Conservation (phyloP, 2,888 invertebrate species). For the Papilio gigon region DNA sequence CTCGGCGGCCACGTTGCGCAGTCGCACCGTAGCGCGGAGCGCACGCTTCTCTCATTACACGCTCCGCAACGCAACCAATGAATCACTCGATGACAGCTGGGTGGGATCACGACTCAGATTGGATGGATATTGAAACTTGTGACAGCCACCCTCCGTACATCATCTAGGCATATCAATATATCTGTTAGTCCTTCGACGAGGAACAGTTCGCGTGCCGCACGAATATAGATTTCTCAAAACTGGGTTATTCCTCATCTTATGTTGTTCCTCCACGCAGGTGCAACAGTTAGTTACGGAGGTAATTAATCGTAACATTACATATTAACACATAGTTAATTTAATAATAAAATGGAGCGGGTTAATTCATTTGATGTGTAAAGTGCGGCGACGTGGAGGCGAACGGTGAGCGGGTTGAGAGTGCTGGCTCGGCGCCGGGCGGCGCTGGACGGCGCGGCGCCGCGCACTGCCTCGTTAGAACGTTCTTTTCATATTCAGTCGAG, state of each 20-base stretch:
- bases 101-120: not conserved
- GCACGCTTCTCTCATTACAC: not conserved
- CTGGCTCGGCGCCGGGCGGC: not conserved
- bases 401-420: not conserved
- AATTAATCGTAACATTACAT: not conserved
- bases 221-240: too few species aligned
- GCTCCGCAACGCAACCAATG: not conserved
- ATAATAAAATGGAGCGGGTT: not conserved
- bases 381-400: slow-evolving; percentile 29
- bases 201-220: too few species aligned
- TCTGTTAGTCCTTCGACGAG: not conserved
- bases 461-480: not conserved
- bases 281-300: too few species aligned
- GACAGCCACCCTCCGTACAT: not conserved
- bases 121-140: not conserved
- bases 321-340: not conserved
- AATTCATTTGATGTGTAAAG: slow-evolving; percentile 7
- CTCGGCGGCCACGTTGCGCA: not conserved
- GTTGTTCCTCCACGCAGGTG: too few species aligned
- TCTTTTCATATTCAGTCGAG: not conserved
- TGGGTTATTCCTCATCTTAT: too few species aligned
- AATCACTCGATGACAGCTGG: not conserved
- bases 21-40: not conserved
- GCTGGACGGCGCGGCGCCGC: not conserved
- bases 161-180: not conserved